Conservation (phyloP, 1,140 invertebrate species). For the Lamellibrachia luymesi region DNA sequence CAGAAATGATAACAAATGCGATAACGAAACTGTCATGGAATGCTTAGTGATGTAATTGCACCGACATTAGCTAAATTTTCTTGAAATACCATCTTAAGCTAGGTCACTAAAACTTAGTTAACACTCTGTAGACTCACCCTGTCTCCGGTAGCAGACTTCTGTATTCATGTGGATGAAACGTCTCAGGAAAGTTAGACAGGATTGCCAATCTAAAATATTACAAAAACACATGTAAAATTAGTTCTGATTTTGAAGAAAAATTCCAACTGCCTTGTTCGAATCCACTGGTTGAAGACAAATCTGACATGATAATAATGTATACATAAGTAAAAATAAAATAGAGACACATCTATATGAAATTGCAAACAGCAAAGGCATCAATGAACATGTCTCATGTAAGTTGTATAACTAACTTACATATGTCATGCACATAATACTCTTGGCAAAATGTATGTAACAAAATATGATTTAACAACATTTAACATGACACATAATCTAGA, state of each 20-base stretch:
- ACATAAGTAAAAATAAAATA: not conserved
- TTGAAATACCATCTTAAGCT: too few relatives aligned
- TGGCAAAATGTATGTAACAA: too few relatives aligned
- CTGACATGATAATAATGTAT: not conserved
- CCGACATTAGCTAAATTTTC: too few relatives aligned
- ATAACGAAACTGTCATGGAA: too few relatives aligned
- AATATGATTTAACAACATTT: too few relatives aligned
- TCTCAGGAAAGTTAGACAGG: conserved; percentile 76
- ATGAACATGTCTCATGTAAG: not conserved
- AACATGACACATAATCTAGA: too few relatives aligned
- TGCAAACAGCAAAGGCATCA: not conserved
- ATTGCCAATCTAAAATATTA: conserved; percentile 61
- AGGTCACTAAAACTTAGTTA: too few relatives aligned
- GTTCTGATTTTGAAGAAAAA: not conserved
- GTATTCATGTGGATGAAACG: conserved; percentile 69
- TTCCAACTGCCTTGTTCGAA: not conserved
- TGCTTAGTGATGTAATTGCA: too few relatives aligned
- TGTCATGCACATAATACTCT: too few relatives aligned
- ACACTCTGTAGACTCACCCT: conserved; percentile 34
- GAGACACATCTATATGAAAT: not conserved
- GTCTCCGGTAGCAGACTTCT: conserved; percentile 54
- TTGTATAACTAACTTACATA: too few relatives aligned
- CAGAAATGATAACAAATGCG: too few relatives aligned
- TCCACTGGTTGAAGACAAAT: not conserved
- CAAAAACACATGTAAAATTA: conserved; percentile 23